A percentile compares a stretch with the other conserved stretches of the same genome.
Conservation (phyloP, 2,888 invertebrate species). For the Cerceris ruficornis region DNA sequence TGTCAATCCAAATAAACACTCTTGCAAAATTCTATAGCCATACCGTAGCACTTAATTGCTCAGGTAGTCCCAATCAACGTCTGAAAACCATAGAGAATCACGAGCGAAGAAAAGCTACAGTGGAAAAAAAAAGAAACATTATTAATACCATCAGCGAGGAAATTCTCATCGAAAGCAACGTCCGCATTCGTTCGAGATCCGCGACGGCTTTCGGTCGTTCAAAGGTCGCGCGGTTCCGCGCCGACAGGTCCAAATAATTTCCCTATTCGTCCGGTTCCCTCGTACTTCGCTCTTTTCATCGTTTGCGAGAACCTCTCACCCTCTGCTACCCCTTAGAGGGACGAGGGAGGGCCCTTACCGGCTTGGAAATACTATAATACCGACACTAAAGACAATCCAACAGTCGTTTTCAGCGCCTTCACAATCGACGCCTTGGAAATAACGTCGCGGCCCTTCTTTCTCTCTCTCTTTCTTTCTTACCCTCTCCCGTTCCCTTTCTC, state of each 20-base stretch:
- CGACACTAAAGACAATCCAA: slow-evolving; percentile 54
- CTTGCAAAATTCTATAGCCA: no score
- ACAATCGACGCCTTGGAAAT: slow-evolving; percentile 60
- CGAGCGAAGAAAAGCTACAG: neutral
- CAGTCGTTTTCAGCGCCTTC: slow-evolving; percentile 40
- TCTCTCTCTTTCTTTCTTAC: no score
- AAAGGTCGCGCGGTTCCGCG: slow-evolving; percentile 30
- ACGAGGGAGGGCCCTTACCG: slow-evolving; percentile 25
- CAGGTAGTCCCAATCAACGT: no score
- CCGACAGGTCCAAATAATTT: slow-evolving; percentile 56
- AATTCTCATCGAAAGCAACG: neutral
- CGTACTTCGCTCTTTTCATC: slow-evolving; percentile 48
- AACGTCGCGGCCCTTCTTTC: slow-evolving; percentile 15
- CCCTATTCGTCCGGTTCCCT: slow-evolving; percentile 24
- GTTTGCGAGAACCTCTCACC: slow-evolving; percentile 8
- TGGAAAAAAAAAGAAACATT: neutral
- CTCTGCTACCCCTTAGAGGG: slow-evolving; percentile 8
- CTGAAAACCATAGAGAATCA: neutral
- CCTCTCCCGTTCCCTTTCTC: no score
- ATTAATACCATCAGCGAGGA: neutral
- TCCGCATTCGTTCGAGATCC: neutral
- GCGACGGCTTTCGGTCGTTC: slow-evolving; percentile 22
- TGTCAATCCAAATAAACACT: no score
- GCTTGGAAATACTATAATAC: slow-evolving; percentile 45
- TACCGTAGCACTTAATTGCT: no score